Evolutionary conservation across 2,113 vertebrate species (phyloP), one percentile per base, ranked within the genome.

Genomic region (Microcebus griseorufus): DNA sequence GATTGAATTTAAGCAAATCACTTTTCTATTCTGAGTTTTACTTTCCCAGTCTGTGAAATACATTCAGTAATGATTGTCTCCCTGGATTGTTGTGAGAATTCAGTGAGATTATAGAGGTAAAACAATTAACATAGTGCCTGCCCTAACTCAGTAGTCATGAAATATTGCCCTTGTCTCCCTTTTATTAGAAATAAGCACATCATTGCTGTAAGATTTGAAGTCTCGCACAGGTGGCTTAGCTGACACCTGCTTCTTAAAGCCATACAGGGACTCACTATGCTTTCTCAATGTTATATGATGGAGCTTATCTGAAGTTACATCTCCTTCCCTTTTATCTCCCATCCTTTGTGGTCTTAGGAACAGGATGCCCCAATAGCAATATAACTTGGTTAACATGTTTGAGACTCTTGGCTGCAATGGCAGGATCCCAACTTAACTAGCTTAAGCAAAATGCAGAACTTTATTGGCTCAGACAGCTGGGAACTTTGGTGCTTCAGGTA

Each of bases 201-300:
- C 60, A 81, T 92, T 92, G 27, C 23, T 92, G 39, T 64, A 48
- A 92, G 16, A 39, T 83, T 76, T 88, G 51, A 88, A 88, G 60
- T 23, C 37, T 87, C 81, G 55, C 37, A 67, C 32, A 88, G 11
- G 60, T 76, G 37, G 48, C 65, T 75, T 37, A 75, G 32, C 23
- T 81, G 62, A 94, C 16, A 88, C n/a, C 14, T 75, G 29, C 39
- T 88, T 81, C 69, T 75, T 82, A 87, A 92, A 87, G 48, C 88
- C 34, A 75, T 82, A 18, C 6, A 45, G 11, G 7, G 34, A 29
- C 14, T n/a, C 60, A 65, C 14, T 88, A 48, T 73, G 45, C 48
- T 58, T 80, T 88, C 67, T 73, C n/a, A 45, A 18, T 92, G 29
- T 86, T 79, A 42, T 73, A 87, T 67, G 67, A 76, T 48, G 20